Base-by-base conservation (phyloP, 2,888 invertebrate genomes). In the Stegophylla sp. region DNA sequence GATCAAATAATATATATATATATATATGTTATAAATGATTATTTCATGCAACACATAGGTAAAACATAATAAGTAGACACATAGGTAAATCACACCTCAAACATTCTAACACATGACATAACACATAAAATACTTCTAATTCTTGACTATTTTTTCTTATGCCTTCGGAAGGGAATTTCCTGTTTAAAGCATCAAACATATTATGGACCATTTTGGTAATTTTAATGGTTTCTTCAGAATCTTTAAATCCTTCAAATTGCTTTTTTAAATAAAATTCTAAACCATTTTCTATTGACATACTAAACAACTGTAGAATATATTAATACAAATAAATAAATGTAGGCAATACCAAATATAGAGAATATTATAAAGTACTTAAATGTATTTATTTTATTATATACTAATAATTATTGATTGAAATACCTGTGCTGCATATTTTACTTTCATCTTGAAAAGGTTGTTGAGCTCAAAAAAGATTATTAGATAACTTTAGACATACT, bases 111-210 rank as follows among this genome's bases (percentile, higher is more conserved):
- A 61, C 1, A 61, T 61, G 28, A 61, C 28, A 61, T 5, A 34
- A 34, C 61, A 61, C 1, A 61, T 61, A 61, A 61, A 61, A 61
- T 17, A 61, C 61, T 28, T 61, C 28, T 61, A 61, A 34, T 1
- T 61, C 61, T 28, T 28, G 61, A 28, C 61, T 61, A 61, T 61
- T 61, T 34, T 61, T 61, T 61, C 17, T 12, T 17, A 61, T 28
- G 61, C 61, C 61, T 61, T 61, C 61, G 10, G 61, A 26, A 28
- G 61, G 28, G 15, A 17, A 28, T 28, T 61, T 61, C 10, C 61
- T 61, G 15, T 61, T 61, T 61, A 61, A 34, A 17, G 28, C 28
- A 15, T 61, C 61, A 61, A 61, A 61, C 61, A 61, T 61, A 61
- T 61, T 61, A 61, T 61, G 28, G 28, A 61, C 7, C 17, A 61